Evolutionary conservation across 1,140 invertebrate species (phyloP), one percentile per base, ranked within the genome.

Genomic region (Octopus sinensis): DNA sequence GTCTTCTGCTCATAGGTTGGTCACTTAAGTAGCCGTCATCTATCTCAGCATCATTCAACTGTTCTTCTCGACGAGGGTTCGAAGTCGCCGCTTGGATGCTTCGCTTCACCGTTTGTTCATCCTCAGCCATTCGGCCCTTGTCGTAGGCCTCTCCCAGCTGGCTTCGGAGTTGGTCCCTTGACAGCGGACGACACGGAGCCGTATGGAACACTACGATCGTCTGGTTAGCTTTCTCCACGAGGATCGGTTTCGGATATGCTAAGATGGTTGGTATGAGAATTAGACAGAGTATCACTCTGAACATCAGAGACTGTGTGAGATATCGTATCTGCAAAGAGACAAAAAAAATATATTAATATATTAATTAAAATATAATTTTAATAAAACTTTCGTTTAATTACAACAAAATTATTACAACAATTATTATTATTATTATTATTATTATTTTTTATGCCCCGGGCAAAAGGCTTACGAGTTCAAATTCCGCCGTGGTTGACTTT

Each of bases 101-200:
- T 10, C 84, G 73, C 77, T 86, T 83, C n/a, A 84, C 80, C 12
- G 54, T 62, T 6, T 80, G 79, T 79, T 85, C 82, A 51, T 83
- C 79, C 51, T 80, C 62, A 23, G 84, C 82, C 86, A 87, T 87
- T 54, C 82, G 79, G 43, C 73, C 81, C 4, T 76, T 53, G 78
- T 87, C 86, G 71, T 78, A 85, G 4, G 76, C 78, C 43, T 79
- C 62, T 0, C 85, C 84, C 82, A 86, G 82, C 53, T 76, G 78
- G 30, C 78, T 75, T n/a, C 81, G 82, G n/a, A 87, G 84, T 73
- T 86, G 83, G 23, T 82, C 51, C 4, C 68, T 51, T 23, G 84
- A 80, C 4, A 87, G 79, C 4, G 83, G 83, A 53, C 82, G 82
- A 80, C 86, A 87, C 78, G 83, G 79, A 71, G 78, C 68, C 43